A percentile compares a stretch with the other conserved stretches of the same genome.
These are phyloP conservation scores for Bos javanicus DNA, from an alignment of 2,113 vertebrate genomes.

Conservation along the genomic window DNA sequence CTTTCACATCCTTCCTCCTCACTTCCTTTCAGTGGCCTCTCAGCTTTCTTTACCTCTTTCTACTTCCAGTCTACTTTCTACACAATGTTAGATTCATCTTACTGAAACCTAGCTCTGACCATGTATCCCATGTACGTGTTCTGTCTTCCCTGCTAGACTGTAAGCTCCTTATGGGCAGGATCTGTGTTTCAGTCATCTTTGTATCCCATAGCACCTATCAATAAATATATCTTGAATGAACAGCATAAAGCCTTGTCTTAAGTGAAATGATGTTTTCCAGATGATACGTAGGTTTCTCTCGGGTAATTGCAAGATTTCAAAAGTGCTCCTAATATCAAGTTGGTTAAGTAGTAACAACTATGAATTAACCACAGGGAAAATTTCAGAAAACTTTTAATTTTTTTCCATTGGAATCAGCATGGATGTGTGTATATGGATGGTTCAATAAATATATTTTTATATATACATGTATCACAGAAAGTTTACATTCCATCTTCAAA, in stretches of 20 bases:
- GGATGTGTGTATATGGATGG: slow-evolving; percentile 86
- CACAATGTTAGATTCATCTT: neutral
- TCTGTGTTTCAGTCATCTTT: slow-evolving; percentile 42
- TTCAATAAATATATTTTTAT: slow-evolving; percentile 98
- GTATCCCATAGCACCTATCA: slow-evolving; percentile 46
- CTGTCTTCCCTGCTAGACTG: slow-evolving; percentile 46
- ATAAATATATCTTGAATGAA: slow-evolving; percentile 67
- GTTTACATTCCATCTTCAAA: slow-evolving; percentile 94
- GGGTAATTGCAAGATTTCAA: neutral
- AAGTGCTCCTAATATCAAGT: neutral
- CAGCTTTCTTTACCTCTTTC: neutral
- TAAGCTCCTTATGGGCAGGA: slow-evolving; percentile 63
- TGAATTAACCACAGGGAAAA: slow-evolving; percentile 80
- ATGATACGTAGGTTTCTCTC: neutral
- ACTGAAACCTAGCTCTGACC: neutral
- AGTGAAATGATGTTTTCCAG: slow-evolving; percentile 16
- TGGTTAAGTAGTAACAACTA: neutral
- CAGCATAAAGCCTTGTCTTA: slow-evolving; percentile 20
- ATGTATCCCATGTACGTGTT: neutral
- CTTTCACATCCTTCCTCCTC: neutral
- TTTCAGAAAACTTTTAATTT: slow-evolving; percentile 96
- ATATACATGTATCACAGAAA: slow-evolving; percentile 97
- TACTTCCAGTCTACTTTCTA: neutral
- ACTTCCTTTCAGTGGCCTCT: neutral
- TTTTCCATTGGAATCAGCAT: slow-evolving; percentile 92